phyloP scores from a whole-genome alignment of 2,113 vertebrate genomes.

The Oncorhynchus tshawytscha region DNA sequence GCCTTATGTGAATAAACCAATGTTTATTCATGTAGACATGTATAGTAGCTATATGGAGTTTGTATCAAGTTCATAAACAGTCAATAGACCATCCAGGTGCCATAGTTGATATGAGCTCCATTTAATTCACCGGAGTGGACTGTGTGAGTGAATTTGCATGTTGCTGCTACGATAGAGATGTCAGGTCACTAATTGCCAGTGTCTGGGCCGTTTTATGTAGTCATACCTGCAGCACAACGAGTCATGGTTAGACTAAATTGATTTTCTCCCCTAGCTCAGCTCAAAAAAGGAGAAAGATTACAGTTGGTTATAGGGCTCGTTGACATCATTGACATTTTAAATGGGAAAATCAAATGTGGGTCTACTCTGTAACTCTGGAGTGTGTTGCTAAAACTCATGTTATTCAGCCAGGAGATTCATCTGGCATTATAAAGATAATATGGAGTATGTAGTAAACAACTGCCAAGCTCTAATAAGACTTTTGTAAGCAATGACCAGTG shows the following conservation, averaged over 20 bases:
- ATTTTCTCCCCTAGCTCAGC: slow-evolving; percentile 37
- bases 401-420: neutral
- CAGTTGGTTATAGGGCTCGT: slow-evolving; percentile 15
- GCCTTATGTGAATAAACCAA: neutral
- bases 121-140: no score
- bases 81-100: neutral
- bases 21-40: neutral
- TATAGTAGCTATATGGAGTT: neutral
- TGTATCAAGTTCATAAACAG: neutral
- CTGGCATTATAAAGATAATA: neutral
- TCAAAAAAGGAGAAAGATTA: slow-evolving; percentile 14
- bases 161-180: slow-evolving; percentile 40
- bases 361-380: neutral
- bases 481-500: neutral
- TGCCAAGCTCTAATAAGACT: neutral
- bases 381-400: neutral
- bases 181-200: slow-evolving; percentile 50
- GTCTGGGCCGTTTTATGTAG: slow-evolving; percentile 19
- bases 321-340: slow-evolving; percentile 57
- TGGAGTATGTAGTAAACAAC: neutral
- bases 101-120: neutral
- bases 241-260: slow-evolving; percentile 41
- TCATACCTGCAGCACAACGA: slow-evolving; percentile 31
- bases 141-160: no score
- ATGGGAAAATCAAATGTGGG: slow-evolving; percentile 51